Percentiles rank a stretch among this genome's conserved stretches.
Evolutionary conservation across 1,140 invertebrate species (phyloP).

Genomic region (Catajapyx aquilonaris): DNA sequence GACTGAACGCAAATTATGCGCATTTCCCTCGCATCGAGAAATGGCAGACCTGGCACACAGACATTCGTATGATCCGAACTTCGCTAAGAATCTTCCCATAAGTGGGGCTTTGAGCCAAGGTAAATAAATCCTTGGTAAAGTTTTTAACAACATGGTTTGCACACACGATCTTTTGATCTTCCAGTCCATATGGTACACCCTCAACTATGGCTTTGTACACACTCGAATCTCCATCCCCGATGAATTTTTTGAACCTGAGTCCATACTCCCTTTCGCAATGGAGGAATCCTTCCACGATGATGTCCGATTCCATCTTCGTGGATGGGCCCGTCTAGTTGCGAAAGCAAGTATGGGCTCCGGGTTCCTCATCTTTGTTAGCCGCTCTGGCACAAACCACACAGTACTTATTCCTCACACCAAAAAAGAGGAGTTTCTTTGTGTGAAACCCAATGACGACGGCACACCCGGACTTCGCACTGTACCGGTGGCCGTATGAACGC

Average conservation of each 20-base stretch:
- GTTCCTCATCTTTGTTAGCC: not conserved
- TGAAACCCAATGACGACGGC: not conserved
- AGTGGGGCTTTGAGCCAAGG: not conserved
- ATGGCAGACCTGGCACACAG: not conserved
- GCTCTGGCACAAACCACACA: not conserved
- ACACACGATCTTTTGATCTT: not conserved
- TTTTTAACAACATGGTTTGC: not conserved
- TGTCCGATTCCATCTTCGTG: not conserved
- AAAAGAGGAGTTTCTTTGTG: not conserved
- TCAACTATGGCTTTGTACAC: constrained; percentile 13
- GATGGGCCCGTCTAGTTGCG: not conserved
- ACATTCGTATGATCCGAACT: not conserved
- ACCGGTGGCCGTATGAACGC: not conserved
- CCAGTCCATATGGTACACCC: constrained; percentile 13
- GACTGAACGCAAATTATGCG: not conserved
- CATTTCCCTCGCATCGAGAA: not conserved
- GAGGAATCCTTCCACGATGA: not conserved
- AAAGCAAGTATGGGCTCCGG: not conserved
- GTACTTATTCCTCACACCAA: constrained; percentile 1
- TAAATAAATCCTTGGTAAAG: not conserved
- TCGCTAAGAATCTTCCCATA: not conserved
- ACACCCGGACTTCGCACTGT: not conserved
- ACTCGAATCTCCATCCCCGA: constrained; percentile 2
- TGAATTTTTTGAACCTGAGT: not conserved
- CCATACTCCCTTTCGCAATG: not conserved